Evolutionary conservation across 2,888 invertebrate genomes (phyloP).

Genomic region (Tetragonisca angustula): DNA sequence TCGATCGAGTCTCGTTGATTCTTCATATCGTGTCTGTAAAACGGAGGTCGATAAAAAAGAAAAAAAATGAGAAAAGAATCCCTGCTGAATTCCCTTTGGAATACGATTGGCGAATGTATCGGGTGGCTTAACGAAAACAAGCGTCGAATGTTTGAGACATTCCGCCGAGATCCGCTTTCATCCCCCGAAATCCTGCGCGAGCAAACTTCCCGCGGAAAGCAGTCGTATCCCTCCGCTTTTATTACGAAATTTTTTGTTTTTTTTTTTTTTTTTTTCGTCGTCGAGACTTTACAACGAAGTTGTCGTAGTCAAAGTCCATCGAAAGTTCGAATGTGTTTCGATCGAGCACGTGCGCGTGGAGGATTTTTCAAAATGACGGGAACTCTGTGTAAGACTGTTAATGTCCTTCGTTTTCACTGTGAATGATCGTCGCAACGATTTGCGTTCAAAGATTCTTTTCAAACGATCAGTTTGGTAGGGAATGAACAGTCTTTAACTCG

Average conservation of each 20-base stretch:
- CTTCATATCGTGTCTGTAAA: constrained; percentile 11
- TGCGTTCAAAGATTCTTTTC: too few species aligned
- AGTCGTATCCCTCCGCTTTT: neutral
- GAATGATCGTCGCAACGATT: too few species aligned
- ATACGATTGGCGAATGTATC: neutral
- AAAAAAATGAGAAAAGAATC: neutral
- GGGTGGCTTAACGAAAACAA: neutral
- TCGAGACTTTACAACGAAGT: neutral
- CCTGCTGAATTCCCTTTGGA: neutral
- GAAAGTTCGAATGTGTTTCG: too few species aligned
- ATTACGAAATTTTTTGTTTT: neutral
- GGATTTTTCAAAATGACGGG: too few species aligned
- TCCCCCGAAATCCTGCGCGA: neutral
- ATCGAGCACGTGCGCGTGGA: too few species aligned
- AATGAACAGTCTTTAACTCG: too few species aligned
- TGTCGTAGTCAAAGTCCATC: neutral
- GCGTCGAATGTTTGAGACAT: neutral
- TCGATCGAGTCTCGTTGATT: constrained; percentile 39
- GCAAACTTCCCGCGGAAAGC: neutral
- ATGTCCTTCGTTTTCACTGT: too few species aligned
- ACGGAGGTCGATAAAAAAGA: constrained; percentile 7
- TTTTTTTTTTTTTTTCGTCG: too few species aligned
- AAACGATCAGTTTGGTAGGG: too few species aligned
- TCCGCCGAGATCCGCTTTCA: neutral
- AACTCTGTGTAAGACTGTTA: neutral